These are phyloP conservation scores for Andrena bicolor DNA, from an alignment of 2,888 invertebrate genomes.

Conservation along the genomic window DNA sequence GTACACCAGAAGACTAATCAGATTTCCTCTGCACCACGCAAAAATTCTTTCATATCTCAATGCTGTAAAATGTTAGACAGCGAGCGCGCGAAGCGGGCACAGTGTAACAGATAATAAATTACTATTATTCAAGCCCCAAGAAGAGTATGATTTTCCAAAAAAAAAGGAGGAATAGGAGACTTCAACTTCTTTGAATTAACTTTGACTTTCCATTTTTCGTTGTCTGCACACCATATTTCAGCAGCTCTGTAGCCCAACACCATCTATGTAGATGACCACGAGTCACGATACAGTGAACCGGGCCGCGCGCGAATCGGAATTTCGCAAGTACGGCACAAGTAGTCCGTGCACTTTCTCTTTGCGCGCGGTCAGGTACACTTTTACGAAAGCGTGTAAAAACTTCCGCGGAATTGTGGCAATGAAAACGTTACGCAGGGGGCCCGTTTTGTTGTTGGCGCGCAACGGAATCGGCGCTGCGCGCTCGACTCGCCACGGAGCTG, in stretches of 20 bases:
- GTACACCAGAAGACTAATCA: too few species aligned
- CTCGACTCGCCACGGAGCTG: neutral
- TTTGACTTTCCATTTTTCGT: too few species aligned
- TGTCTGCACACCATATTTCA: too few species aligned
- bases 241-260: neutral
- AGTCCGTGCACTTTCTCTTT: conserved; percentile 76
- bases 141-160: too few species aligned
- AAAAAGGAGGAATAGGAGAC: too few species aligned
- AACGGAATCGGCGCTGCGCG: conserved; percentile 15
- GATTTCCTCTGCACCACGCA: too few species aligned
- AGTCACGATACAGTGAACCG: conserved; percentile 48
- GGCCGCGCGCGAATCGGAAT: conserved; percentile 62
- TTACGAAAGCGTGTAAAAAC: conserved; percentile 66
- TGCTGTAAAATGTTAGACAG: too few species aligned
- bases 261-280: neutral
- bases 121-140: too few species aligned
- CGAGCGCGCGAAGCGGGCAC: too few species aligned
- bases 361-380: conserved; percentile 62
- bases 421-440: conserved; percentile 46
- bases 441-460: conserved; percentile 8
- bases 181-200: too few species aligned
- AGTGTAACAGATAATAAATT: too few species aligned
- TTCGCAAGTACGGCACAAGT: conserved; percentile 75
- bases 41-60: too few species aligned
- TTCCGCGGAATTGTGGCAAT: conserved; percentile 61